A percentile compares a stretch with the other conserved stretches of the same genome.
Evolutionary conservation across 2,113 vertebrate genomes (phyloP).

Genomic region (Oreochromis tanganicae): DNA sequence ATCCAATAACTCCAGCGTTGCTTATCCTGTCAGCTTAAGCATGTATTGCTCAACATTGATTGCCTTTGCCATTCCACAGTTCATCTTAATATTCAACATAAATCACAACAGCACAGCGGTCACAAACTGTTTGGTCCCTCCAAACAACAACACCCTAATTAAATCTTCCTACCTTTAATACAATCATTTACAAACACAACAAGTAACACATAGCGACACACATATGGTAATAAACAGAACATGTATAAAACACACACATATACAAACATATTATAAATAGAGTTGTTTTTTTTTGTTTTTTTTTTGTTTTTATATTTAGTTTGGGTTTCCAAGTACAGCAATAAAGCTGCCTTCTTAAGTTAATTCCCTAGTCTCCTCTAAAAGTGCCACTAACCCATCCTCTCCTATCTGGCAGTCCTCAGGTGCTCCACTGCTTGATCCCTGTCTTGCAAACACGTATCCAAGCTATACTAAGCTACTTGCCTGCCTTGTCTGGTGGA

Average conservation of each 20-base stretch:
- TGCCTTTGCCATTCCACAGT: not conserved
- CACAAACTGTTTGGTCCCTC: not conserved
- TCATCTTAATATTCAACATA: not conserved
- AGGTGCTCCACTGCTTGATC: not conserved
- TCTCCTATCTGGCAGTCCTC: not conserved
- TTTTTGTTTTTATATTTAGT: not conserved
- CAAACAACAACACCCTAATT: not conserved
- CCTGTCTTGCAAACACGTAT: fast-evolving
- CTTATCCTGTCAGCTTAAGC: not conserved
- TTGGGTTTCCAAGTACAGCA: not conserved
- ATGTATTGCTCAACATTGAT: not conserved
- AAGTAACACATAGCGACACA: not conserved
- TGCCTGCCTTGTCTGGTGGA: not conserved
- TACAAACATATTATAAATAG: not conserved
- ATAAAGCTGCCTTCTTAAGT: not conserved
- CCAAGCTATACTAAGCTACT: not conserved
- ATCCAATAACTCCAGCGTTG: not conserved
- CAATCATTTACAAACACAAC: not conserved
- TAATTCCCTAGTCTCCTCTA: not conserved
- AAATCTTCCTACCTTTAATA: not conserved
- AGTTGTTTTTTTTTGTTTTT: not conserved
- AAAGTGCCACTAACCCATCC: not conserved
- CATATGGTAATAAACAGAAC: not conserved
- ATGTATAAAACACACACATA: not conserved
- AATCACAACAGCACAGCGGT: not conserved